phyloP scores from a whole-genome alignment of 2,113 vertebrate species.

The Ondatra zibethicus region DNA sequence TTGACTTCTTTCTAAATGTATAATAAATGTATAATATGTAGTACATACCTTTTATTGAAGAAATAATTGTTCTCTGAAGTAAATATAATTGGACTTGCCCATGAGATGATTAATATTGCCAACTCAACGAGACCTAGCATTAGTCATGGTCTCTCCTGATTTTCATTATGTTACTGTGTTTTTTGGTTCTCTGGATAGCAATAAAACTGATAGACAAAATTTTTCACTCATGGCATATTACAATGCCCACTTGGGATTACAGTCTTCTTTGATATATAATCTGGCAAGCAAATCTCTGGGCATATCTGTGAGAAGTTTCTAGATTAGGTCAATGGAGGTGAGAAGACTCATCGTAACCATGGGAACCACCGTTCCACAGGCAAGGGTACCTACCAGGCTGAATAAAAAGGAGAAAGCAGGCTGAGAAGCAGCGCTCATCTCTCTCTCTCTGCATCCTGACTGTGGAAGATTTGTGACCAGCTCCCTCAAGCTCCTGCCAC shows the following conservation, averaged over 20 bases:
- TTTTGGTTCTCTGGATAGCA: neutral
- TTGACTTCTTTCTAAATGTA: neutral
- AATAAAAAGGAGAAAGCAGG: neutral
- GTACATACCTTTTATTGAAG: neutral
- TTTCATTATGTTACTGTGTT: neutral
- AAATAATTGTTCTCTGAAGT: neutral
- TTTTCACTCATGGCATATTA: neutral
- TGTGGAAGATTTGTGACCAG: neutral
- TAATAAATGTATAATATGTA: neutral
- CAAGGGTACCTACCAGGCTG: neutral
- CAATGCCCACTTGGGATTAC: neutral
- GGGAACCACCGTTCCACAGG: neutral
- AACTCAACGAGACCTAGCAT: neutral
- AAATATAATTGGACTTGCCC: neutral
- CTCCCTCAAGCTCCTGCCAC: neutral
- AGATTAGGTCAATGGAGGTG: neutral
- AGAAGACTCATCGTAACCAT: neutral
- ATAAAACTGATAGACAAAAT: neutral
- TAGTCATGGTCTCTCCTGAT: neutral
- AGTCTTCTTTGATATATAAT: neutral
- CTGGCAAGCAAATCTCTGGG: neutral
- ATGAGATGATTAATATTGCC: neutral
- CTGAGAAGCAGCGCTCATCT: neutral
- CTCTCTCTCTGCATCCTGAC: neutral
- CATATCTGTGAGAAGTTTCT: neutral